Conservation (phyloP, 2,888 invertebrate species). For the Heliconius ethilla region DNA sequence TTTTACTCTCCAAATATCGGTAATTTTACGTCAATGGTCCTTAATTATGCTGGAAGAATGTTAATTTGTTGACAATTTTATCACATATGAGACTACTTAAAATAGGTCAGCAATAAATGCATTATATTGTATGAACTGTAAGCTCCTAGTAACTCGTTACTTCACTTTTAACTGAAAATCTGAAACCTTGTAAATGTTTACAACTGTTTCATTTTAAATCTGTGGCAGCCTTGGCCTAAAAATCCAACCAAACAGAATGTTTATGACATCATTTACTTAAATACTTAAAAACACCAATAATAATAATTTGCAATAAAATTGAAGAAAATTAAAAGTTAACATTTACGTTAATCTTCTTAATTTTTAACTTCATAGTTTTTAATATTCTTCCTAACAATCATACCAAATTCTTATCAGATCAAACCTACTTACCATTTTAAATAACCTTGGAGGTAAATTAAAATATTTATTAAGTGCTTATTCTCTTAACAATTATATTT, state of each 20-base stretch:
- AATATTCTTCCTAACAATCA: not conserved
- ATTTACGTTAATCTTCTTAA: not conserved
- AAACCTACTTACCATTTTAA: not conserved
- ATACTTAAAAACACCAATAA: not conserved
- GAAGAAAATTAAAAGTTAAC: not conserved
- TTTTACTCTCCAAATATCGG: not conserved
- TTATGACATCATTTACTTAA: not conserved
- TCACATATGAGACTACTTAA: constrained; percentile 1
- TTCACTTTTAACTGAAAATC: not conserved
- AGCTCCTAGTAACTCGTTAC: not conserved
- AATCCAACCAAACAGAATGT: not conserved
- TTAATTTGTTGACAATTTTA: not conserved
- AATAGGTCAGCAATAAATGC: constrained; percentile 23
- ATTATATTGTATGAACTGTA: not conserved
- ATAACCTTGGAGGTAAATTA: constrained; percentile 15
- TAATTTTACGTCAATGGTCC: not conserved
- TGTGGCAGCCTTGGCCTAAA: constrained; percentile 2
- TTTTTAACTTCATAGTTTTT: too few relatives aligned
- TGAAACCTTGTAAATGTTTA: constrained; percentile 5
- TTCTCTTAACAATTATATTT: not conserved
- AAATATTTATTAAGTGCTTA: not conserved
- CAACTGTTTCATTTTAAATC: not conserved
- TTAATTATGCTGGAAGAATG: not conserved
- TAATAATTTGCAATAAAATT: not conserved
- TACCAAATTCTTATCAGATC: constrained; percentile 9